A percentile compares a stretch with the other conserved stretches of the same genome.
phyloP scores from a whole-genome alignment of 2,888 invertebrate genomes.

The Eristalinus sepulchralis region DNA sequence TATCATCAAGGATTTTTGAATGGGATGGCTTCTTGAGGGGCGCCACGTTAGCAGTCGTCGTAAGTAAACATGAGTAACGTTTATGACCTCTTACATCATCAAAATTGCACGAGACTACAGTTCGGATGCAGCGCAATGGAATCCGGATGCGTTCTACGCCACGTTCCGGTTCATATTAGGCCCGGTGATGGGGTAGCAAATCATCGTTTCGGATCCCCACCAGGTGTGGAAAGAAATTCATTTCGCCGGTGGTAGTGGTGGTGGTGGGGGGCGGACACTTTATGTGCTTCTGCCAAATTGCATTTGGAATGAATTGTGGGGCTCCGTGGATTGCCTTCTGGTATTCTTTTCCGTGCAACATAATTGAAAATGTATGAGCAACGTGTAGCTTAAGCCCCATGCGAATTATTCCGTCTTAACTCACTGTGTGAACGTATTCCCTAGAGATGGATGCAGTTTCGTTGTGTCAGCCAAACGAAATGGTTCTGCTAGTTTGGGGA shows the following conservation, averaged over 20 bases:
- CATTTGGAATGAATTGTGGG: slow-evolving; percentile 32
- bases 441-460: no score
- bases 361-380: slow-evolving; percentile 22
- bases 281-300: slow-evolving; percentile 37
- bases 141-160: slow-evolving; percentile 19
- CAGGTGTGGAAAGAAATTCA: slow-evolving; percentile 35
- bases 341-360: not conserved
- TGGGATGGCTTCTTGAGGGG: slow-evolving; percentile 23
- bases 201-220: not conserved
- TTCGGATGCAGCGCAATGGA: slow-evolving; percentile 22
- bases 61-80: slow-evolving; percentile 45
- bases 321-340: slow-evolving; percentile 11
- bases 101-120: slow-evolving; percentile 42
- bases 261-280: not conserved
- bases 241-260: slow-evolving; percentile 7
- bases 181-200: slow-evolving; percentile 5
- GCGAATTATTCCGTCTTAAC: no score
- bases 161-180: slow-evolving; percentile 19
- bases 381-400: not conserved
- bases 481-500: no score
- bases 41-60: not conserved
- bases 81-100: slow-evolving; percentile 52
- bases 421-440: no score
- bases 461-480: no score
- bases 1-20: slow-evolving; percentile 33